A percentile compares a stretch with the other conserved stretches of the same genome.
These are phyloP conservation scores for Sebastes dallii DNA, from an alignment of 2,797 vertebrate species.

Conservation along the genomic window DNA sequence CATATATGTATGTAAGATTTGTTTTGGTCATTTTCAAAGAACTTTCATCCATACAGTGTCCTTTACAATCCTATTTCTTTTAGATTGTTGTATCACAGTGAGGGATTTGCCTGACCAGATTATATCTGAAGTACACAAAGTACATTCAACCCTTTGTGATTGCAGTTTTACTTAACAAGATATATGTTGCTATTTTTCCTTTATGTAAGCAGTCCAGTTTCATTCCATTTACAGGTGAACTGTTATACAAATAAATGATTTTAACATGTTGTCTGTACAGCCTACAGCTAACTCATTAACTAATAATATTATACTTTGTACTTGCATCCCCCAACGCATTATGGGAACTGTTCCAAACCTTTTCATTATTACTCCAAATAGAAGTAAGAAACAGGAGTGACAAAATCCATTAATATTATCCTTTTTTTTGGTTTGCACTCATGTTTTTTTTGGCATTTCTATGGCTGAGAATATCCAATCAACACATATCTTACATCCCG, in stretches of 20 bases:
- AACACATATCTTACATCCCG: background rate
- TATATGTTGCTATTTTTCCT: no score
- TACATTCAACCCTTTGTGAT: background rate
- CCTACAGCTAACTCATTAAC: background rate
- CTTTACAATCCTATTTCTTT: background rate
- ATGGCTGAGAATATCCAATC: background rate
- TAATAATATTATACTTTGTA: background rate
- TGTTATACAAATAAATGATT: no score
- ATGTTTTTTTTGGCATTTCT: background rate
- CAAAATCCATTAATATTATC: background rate
- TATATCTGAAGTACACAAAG: background rate
- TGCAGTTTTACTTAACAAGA: no score
- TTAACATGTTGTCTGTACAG: no score
- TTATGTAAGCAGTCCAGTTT: no score
- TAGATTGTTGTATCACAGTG: background rate
- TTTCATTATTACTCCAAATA: background rate
- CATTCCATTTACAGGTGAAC: no score
- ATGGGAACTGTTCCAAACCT: background rate
- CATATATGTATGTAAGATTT: background rate
- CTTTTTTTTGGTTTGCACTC: background rate
- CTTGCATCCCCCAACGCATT: background rate
- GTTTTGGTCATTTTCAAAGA: background rate
- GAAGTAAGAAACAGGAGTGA: background rate
- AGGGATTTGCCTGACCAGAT: background rate
- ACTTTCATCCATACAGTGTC: background rate